These are phyloP conservation scores for Sipha maydis DNA, from an alignment of 2,888 invertebrate genomes.

Conservation along the genomic window DNA sequence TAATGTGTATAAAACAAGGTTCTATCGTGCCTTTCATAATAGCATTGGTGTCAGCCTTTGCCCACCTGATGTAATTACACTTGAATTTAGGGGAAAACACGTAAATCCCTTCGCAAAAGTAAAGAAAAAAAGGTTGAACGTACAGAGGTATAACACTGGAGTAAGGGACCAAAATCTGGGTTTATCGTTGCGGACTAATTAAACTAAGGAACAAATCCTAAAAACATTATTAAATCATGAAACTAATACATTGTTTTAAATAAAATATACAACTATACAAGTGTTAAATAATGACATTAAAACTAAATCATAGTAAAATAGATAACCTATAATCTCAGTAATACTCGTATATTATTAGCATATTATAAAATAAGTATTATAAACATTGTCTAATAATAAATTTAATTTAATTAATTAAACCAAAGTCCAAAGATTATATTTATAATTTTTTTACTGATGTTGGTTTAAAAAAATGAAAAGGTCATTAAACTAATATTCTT, in stretches of 20 bases:
- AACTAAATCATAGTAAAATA: background rate
- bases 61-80: slow-evolving; percentile 59
- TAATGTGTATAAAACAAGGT: slow-evolving; percentile 58
- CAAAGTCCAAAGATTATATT: too few species aligned
- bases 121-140: slow-evolving; percentile 45
- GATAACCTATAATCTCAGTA: background rate
- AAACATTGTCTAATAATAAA: background rate
- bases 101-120: slow-evolving; percentile 41
- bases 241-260: background rate
- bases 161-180: slow-evolving; percentile 39
- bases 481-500: too few species aligned
- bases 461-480: too few species aligned
- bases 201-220: slow-evolving; percentile 39
- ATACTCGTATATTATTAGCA: too few species aligned
- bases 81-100: slow-evolving; percentile 34
- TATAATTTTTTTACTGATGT: too few species aligned
- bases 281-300: background rate
- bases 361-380: background rate
- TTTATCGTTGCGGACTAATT: slow-evolving; percentile 49
- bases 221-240: slow-evolving; percentile 41
- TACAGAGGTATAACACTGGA: background rate
- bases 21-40: slow-evolving; percentile 44
- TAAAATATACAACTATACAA: background rate
- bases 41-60: slow-evolving; percentile 57
- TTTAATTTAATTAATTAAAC: too few species aligned